Conservation (phyloP, 2,888 invertebrate species). For the Gandaritis pyraliata region DNA sequence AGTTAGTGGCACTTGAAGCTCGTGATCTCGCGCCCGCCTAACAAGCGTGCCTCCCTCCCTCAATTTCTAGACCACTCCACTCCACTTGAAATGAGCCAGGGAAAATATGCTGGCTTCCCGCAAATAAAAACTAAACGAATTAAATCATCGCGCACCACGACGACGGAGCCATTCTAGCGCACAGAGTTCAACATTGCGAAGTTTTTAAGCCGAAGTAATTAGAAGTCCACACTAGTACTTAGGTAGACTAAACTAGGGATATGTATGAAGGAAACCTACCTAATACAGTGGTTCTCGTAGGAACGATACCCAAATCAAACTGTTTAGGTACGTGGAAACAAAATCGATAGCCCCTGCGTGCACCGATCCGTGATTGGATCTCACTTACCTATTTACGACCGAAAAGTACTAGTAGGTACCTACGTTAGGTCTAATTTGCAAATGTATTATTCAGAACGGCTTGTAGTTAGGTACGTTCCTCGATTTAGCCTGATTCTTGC, state of each 20-base stretch:
- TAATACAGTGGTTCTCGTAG: too few species aligned
- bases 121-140: constrained; percentile 2
- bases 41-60: constrained; percentile 9
- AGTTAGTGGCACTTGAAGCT: constrained; percentile 6
- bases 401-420: too few species aligned
- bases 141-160: not conserved
- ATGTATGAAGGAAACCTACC: too few species aligned
- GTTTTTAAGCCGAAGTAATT: too few species aligned
- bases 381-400: not conserved
- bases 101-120: not conserved
- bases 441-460: not conserved
- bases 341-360: not conserved
- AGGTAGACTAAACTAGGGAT: too few species aligned
- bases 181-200: too few species aligned
- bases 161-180: too few species aligned
- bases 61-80: constrained; percentile 9
- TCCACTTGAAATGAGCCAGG: not conserved
- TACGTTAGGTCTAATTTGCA: not conserved
- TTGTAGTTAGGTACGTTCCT: too few species aligned
- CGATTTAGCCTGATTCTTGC: too few species aligned
- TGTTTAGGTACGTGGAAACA: too few species aligned
- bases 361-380: not conserved
- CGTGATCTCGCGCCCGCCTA: constrained; percentile 4
- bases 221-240: too few species aligned
- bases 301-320: too few species aligned